Base-by-base conservation (phyloP, 2,113 vertebrate genomes). In the Muntiacus muntjak region DNA sequence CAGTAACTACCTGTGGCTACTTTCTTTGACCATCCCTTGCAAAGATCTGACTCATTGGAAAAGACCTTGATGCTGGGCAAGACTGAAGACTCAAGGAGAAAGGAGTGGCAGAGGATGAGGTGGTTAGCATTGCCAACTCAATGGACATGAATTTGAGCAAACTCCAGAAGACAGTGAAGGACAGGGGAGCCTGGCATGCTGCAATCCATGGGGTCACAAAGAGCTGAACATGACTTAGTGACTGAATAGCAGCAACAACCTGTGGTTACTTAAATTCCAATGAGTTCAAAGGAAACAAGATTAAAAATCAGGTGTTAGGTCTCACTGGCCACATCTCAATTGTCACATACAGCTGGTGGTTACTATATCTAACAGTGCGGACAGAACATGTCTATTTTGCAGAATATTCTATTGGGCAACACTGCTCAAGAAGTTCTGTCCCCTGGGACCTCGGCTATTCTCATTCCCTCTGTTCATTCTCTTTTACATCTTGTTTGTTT, bases 351-450 rank as follows among this genome's bases (percentile, higher is more conserved):
- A 43, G 8, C 16, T 33, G 1, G 40, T 9, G 52, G 25, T 7
- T 6, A 1, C 4, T 47, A 1, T 1, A 5, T 12, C 15, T 3
- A 7, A 13, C 3, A 1, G 36, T 4, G 36, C 2, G 30, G 36
- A 45, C 71, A 21, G 50, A 36, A 33, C 4, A 4, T 11, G 9
- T 54, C 23, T 19, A 1, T 45, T 50, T 40, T 14, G 25, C n/a
- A 67, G 33, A 23, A 7, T 12, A 26, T 67, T 33, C 40, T 23
- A 1, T 1, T 36, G 60, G 67, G 4, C 1, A 8, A 5, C 1
- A 6, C n/a, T 5, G 10, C 47, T 36, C 33, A 23, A 21, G 10
- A 0, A 9, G 3, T 28, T 26, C 8, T 21, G 15, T 14, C 21
- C 33, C 13, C 19, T 62, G 0, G 11, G 26, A 50, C 19, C 54